Conservation (phyloP, 2,113 vertebrate species). For the Parus major region DNA sequence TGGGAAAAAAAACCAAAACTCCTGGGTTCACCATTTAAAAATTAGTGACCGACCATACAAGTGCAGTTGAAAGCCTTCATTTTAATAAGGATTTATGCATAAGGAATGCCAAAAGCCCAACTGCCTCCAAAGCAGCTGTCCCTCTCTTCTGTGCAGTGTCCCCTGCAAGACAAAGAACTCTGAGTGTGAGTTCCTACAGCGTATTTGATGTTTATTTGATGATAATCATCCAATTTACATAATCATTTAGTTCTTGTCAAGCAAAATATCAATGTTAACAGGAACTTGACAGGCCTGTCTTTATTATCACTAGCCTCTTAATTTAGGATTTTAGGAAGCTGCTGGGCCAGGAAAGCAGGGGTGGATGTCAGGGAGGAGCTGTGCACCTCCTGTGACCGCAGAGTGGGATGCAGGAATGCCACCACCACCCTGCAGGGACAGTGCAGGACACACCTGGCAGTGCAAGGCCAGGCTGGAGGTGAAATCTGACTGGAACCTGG, state of each 20-base stretch:
- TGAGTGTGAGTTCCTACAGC: background rate
- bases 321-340: background rate
- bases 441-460: background rate
- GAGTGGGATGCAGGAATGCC: background rate
- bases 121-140: slow-evolving; percentile 14
- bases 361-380: background rate
- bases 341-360: background rate
- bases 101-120: background rate
- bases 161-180: background rate
- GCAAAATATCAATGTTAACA: background rate
- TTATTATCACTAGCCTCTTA: background rate
- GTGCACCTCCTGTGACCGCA: background rate
- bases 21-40: background rate
- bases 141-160: background rate
- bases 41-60: background rate
- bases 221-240: background rate
- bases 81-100: background rate
- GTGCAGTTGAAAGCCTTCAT: background rate
- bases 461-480: background rate
- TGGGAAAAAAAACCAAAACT: background rate
- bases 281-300: background rate
- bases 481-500: background rate
- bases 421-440: background rate
- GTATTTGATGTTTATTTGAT: background rate
- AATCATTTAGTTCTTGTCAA: background rate